phyloP scores from a whole-genome alignment of 2,888 invertebrate species.

The Ennomos erosarius region DNA sequence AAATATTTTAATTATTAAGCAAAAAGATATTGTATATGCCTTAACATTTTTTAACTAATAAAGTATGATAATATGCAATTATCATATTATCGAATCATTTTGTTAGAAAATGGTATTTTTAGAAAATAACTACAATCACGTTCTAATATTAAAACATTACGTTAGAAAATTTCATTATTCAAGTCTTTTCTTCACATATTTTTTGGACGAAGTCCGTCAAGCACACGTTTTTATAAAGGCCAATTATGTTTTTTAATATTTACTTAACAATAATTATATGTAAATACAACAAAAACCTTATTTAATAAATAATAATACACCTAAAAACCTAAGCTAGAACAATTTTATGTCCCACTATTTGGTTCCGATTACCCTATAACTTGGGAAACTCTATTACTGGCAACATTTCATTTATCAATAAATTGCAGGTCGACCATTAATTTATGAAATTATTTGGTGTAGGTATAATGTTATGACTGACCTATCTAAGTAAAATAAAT shows the following conservation, averaged over 20 bases:
- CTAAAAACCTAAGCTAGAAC: conserved; percentile 27
- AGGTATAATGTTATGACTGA: too few relatives aligned
- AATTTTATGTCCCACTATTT: conserved; percentile 43
- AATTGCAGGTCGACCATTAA: not conserved
- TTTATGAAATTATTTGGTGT: not conserved
- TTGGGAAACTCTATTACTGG: conserved; percentile 30
- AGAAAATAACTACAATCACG: conserved; percentile 43
- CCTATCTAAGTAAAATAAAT: too few relatives aligned
- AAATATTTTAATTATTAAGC: too few relatives aligned
- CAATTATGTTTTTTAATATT: conserved; percentile 59
- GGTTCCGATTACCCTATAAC: conserved; percentile 30
- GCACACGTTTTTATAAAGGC: conserved; percentile 76
- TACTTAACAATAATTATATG: conserved; percentile 46
- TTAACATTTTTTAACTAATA: not conserved
- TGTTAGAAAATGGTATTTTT: conserved; percentile 4
- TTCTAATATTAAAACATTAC: conserved; percentile 48
- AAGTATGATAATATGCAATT: not conserved
- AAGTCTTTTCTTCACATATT: conserved; percentile 73
- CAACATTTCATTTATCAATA: conserved; percentile 21
- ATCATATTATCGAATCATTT: not conserved
- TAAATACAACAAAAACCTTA: conserved; percentile 49
- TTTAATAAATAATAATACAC: conserved; percentile 46
- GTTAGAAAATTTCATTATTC: conserved; percentile 71
- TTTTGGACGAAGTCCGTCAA: conserved; percentile 77
- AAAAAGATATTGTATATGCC: too few relatives aligned